phyloP scores from a whole-genome alignment of 2,113 vertebrate genomes.

The Sinosuthora webbiana region DNA sequence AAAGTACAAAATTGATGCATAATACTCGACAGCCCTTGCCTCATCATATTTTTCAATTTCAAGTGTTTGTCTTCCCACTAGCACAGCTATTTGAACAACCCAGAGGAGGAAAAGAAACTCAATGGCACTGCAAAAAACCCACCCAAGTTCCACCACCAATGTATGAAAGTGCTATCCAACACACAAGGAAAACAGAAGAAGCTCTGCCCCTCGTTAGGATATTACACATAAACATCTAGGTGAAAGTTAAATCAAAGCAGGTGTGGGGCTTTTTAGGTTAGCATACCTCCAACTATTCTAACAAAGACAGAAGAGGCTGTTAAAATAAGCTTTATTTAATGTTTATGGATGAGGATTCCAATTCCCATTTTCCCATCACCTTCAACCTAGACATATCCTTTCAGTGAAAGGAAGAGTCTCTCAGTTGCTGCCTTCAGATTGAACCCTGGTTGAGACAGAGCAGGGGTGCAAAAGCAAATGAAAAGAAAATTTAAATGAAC shows the following conservation, averaged over 20 bases:
- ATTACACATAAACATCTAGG: background rate
- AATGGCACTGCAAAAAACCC: background rate
- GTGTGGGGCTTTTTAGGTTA: background rate
- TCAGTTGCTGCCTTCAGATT: background rate
- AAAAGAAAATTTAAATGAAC: background rate
- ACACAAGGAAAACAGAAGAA: background rate
- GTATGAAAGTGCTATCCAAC: background rate
- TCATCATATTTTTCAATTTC: constrained; percentile 34
- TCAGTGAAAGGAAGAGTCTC: background rate
- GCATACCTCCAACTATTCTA: background rate
- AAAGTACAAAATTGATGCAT: background rate
- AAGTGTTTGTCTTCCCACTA: background rate
- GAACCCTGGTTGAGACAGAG: background rate
- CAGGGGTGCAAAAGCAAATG: background rate
- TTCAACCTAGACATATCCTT: background rate
- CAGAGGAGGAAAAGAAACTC: background rate
- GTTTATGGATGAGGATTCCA: background rate
- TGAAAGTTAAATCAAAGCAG: background rate
- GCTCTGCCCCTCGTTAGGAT: background rate
- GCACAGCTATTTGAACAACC: background rate
- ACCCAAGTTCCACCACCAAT: background rate
- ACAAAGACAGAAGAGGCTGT: background rate
- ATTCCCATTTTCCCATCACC: background rate
- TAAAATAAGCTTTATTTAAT: background rate
- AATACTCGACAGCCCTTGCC: background rate